Evolutionary conservation across 2,888 invertebrate species (phyloP), one percentile per base, ranked within the genome.

Genomic region (Agonopterix heracliana): DNA sequence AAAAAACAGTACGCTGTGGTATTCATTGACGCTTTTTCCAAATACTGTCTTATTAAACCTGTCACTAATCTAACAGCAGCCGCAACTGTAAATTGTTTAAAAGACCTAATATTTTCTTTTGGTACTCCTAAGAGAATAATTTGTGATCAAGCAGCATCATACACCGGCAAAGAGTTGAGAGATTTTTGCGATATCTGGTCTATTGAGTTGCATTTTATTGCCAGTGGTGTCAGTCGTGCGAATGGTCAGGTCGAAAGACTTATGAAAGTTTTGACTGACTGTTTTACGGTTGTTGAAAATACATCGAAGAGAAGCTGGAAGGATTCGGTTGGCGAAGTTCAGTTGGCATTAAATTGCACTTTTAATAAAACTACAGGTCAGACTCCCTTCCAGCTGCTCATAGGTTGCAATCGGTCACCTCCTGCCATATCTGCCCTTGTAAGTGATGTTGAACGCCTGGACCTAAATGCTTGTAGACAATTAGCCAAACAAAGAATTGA

Each of bases 31-130:
- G 55, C 52, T 0, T 54, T 51, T 11, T 53, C 53, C 0, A 52
- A 69, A 47, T 68, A 50, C 36, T 55, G 57, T 8, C 36, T 61
- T 2, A 47, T 58, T 9, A 9, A 54, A 38, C 58, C 56, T 44
- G 54, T 60, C 1, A 8, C 9, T 2, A 8, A 12, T 2, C 47
- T 54, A 38, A 51, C 53, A 9, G 40, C 50, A 1, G 5, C 3
- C 1, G 54, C 46, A 34, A 42, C 41, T 11, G 52, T 56, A 4
- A 45, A 17, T 11, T 54, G 56, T 34, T 1, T 59, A 5, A 54
- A 52, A 46, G 2, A 10, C 11, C 34, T 44, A 8, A 40, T 56
- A 4, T 42, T 49, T 1, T 34, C 59, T 2, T 55, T 59, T 48
- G 52, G 60, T 44, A 48, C 58, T 4, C 58, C 56, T 0, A 36